phyloP scores from a whole-genome alignment of 2,888 invertebrate species.

The Rhyacophila evoluta region DNA sequence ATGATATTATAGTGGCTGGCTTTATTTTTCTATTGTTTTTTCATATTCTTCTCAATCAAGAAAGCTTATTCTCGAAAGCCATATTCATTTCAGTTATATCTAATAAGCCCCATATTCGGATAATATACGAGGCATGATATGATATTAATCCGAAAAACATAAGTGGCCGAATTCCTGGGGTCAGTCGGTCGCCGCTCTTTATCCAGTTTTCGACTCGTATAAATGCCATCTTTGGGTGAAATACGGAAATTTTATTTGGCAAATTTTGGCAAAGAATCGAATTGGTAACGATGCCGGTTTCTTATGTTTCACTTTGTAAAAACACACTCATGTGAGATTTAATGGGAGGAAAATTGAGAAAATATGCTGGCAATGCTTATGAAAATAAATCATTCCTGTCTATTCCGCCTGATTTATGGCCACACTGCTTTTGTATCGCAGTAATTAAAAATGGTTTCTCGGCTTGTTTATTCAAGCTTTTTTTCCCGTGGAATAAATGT shows the following conservation, averaged over 20 bases:
- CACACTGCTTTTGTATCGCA: background rate
- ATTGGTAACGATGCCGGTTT: conserved; percentile 48
- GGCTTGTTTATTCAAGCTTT: background rate
- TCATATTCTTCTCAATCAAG: too few species aligned
- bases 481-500: too few species aligned
- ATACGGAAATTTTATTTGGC: conserved; percentile 49
- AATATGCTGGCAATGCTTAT: conserved; percentile 40
- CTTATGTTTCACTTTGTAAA: conserved; percentile 36
- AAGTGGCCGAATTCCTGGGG: conserved; percentile 15
- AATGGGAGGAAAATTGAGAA: conserved; percentile 51
- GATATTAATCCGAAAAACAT: conserved; percentile 1
- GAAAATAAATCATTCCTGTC: background rate
- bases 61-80: too few species aligned
- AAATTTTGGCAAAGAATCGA: conserved; percentile 46
- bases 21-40: too few species aligned
- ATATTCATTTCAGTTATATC: background rate
- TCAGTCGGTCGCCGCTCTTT: conserved; percentile 32
- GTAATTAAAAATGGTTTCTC: background rate
- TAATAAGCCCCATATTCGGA: background rate
- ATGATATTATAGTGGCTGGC: too few species aligned
- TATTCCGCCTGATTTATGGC: background rate
- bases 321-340: conserved; percentile 40
- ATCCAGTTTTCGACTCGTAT: conserved; percentile 20
- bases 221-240: conserved; percentile 30
- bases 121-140: conserved; percentile 6